Evolutionary conservation across 2,797 vertebrate species (phyloP), one percentile per base, ranked within the genome.

Genomic region (Bryconaethiops microstoma): DNA sequence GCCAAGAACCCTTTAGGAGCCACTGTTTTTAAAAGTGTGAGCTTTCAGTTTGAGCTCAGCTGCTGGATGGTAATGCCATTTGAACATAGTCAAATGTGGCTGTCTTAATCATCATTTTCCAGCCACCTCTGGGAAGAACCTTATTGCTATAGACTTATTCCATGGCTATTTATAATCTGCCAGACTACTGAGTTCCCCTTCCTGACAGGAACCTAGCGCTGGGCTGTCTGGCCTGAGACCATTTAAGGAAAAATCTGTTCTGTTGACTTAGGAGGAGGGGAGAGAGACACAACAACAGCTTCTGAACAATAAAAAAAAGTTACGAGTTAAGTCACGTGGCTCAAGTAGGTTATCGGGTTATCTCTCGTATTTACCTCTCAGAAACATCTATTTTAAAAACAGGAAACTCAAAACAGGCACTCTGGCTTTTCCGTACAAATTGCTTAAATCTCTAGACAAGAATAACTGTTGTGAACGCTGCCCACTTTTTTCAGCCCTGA

Each of bases 111-210:
- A 65, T 39, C 45, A 76, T 85, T 84, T 85, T 83, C 74, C 62
- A 79, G 65, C 65, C 79, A 82, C 74, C 77, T 35, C 64, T 80
- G 68, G 21, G 79, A 82, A 88, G 60, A 67, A 73, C 69, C 10
- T 42, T n/a, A 21, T 7, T 39, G 17, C 40, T 59, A 60, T 57
- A 23, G 60, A 73, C 19, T 64, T 17, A 45, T 74, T 74, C 63
- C 72, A 54, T 42, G 39, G 48, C 77, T 86, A 87, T 83, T 80
- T 82, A 82, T 85, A 82, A 76, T 77, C 40, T 25, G 19, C 23
- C 19, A 80, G 74, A 76, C 70, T 74, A 62, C 50, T 76, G 39
- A 78, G 71, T 84, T 81, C 77, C 82, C 73, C 72, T 80, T 83
- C 73, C 78, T 86, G 75, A 54, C 59, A 76, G 82, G 85, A 84